Evolutionary conservation across 1,140 invertebrate genomes (phyloP), one percentile per base, ranked within the genome.

Genomic region (Acromyrmex heyeri): DNA sequence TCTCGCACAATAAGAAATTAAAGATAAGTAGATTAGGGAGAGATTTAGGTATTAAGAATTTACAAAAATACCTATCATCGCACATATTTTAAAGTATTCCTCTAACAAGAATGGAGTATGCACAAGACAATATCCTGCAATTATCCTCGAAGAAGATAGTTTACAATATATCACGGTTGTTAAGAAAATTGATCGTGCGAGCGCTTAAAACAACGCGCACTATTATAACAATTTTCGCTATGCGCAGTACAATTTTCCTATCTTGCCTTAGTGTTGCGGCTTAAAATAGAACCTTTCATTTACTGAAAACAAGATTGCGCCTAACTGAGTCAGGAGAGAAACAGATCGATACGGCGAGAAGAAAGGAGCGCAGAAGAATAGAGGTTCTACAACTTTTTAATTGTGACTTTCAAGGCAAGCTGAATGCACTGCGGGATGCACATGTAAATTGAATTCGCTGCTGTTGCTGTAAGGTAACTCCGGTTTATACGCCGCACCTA

Each of bases 221-320:
- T 88, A 91, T 92, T 92, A 30, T 30, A 91, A 85, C 67, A 65
- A 81, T 24, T 24, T 24, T 24, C 24, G 24, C 24, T 24, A 24
- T 24, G 24, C 86, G 70, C 83, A 83, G 87, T 87, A 86, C 88
- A 92, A 92, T 92, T 93, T 92, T 91, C 88, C 87, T 91, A 89
- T 90, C 86, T 79, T 82, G 70, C 64, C 78, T 76, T 77, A 55
- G 70, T 67, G 65, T 67, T 53, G 16, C 64, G 72, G 48, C 91
- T 88, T 87, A 87, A 93, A 91, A 92, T 92, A 92, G 90, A 92
- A 91, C 38, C 87, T 88, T 88, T 91, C 83, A 73, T 87, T 64
- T 85, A 78, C 79, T 88, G 86, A 89, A 92, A 91, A 87, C 87
- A 90, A 88, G 88, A 89, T 89, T 87, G 82, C 79, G 81, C 50